phyloP scores from a whole-genome alignment of 1,140 invertebrate species.

The Maniola jurtina region DNA sequence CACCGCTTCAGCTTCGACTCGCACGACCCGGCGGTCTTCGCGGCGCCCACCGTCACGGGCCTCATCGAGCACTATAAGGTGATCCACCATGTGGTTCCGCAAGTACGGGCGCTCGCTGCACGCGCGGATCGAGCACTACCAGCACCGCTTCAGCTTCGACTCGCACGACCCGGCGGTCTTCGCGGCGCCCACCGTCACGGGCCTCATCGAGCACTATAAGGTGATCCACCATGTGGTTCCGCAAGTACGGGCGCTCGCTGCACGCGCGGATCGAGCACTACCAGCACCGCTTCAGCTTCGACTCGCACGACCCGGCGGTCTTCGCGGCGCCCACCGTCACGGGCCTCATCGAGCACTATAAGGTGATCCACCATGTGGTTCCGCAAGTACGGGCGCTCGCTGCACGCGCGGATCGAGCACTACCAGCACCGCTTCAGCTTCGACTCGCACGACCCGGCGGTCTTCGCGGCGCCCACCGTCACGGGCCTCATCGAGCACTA shows the following conservation, averaged over 20 bases:
- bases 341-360: constrained; percentile 94
- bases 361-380: too few species aligned
- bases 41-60: constrained; percentile 90
- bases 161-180: constrained; percentile 97
- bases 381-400: constrained; percentile 94
- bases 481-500: constrained; percentile 95
- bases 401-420: constrained; percentile 98
- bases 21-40: constrained; percentile 96
- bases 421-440: constrained; percentile 96
- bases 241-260: constrained; percentile 95
- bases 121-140: constrained; percentile 98
- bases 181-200: constrained; percentile 90
- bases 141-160: constrained; percentile 95
- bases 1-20: constrained; percentile 96
- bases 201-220: constrained; percentile 93
- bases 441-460: constrained; percentile 97
- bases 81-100: constrained; percentile 97
- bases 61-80: constrained; percentile 94
- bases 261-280: constrained; percentile 98
- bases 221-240: too few species aligned
- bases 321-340: constrained; percentile 93
- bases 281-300: constrained; percentile 95
- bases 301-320: constrained; percentile 97
- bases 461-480: constrained; percentile 94
- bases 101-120: constrained; percentile 97